Conservation (phyloP, 2,797 vertebrate species). For the Salmo trutta region DNA sequence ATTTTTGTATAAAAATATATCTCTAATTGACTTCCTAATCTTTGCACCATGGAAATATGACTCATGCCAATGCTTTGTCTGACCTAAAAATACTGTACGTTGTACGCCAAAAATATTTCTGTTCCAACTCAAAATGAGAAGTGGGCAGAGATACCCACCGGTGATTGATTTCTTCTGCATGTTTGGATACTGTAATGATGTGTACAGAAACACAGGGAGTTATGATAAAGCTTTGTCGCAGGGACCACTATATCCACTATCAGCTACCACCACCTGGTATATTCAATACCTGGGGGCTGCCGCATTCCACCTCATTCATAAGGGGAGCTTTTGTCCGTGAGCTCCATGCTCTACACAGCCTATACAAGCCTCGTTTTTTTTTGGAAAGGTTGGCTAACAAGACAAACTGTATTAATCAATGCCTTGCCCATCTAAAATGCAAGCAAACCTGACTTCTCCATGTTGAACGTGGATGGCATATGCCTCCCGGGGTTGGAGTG, state of each 20-base stretch:
- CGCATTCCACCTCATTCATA: background rate
- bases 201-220: background rate
- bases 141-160: background rate
- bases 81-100: background rate
- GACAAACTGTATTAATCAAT: background rate
- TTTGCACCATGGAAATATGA: too few relatives aligned
- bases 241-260: background rate
- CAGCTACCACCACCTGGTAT: too few relatives aligned
- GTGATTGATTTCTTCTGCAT: background rate
- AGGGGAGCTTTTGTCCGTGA: background rate
- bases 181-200: background rate
- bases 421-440: background rate
- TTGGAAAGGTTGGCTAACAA: background rate
- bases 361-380: background rate
- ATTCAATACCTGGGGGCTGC: background rate
- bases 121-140: background rate
- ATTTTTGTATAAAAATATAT: background rate
- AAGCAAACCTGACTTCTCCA: background rate
- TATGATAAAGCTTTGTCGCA: conserved; percentile 6
- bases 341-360: background rate
- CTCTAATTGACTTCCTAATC: too few relatives aligned
- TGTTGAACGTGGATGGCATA: conserved; percentile 15
- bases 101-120: background rate
- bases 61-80: too few relatives aligned
- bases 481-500: background rate